Percentiles rank a stretch among this genome's conserved stretches.
These are phyloP conservation scores for Scaptomyza parva DNA, from an alignment of 2,888 invertebrate genomes.

Conservation along the genomic window DNA sequence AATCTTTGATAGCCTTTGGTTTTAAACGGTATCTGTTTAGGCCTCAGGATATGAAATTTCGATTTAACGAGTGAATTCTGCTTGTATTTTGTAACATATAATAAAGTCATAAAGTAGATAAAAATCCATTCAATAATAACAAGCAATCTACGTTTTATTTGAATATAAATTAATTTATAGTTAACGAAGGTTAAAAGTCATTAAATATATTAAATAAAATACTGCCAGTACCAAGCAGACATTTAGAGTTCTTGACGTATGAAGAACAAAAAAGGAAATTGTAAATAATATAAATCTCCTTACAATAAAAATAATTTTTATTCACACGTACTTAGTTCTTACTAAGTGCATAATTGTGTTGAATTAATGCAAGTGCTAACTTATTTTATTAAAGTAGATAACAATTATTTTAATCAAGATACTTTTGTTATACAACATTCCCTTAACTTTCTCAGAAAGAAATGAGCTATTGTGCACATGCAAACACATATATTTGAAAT, in stretches of 20 bases:
- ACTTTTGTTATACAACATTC: neutral
- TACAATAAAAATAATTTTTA: neutral
- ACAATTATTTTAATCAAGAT: neutral
- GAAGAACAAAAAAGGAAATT: too few relatives aligned
- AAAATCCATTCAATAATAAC: too few relatives aligned
- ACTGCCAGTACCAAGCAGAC: too few relatives aligned
- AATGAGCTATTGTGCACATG: slow-evolving; percentile 25
- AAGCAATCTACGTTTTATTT: neutral
- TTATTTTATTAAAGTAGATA: neutral
- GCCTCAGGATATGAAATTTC: neutral
- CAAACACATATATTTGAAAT: slow-evolving; percentile 4
- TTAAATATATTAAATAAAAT: too few relatives aligned
- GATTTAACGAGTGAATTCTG: too few relatives aligned
- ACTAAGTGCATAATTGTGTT: slow-evolving; percentile 1
- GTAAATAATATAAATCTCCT: neutral
- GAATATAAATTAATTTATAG: too few relatives aligned
- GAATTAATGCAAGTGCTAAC: neutral
- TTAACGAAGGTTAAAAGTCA: too few relatives aligned
- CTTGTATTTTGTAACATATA: too few relatives aligned
- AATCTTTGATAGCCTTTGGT: neutral
- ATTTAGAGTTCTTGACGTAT: too few relatives aligned
- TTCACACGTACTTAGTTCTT: neutral
- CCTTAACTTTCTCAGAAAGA: slow-evolving; percentile 20
- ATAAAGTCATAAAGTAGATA: too few relatives aligned
- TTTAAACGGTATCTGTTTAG: neutral